Conservation (phyloP, 2,113 vertebrate species). For the Labrus mixtus region DNA sequence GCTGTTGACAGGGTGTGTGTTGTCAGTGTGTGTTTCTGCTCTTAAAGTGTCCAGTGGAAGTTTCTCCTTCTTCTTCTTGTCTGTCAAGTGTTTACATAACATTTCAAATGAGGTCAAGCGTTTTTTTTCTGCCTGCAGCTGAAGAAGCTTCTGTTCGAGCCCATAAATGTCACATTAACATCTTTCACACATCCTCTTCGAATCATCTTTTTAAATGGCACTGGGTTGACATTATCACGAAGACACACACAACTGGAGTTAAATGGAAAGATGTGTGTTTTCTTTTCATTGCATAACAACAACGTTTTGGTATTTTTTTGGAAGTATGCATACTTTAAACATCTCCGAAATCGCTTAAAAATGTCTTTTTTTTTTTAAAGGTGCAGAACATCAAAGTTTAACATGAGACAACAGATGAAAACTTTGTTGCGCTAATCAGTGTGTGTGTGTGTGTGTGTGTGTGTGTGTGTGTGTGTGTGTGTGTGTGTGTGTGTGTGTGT, state of each 20-base stretch:
- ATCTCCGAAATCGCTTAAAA: not conserved
- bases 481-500: too few species aligned
- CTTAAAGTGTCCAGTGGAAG: not conserved
- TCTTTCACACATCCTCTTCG: not conserved
- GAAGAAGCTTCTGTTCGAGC: not conserved
- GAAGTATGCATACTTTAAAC: not conserved
- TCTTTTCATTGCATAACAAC: too few species aligned
- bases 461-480: too few species aligned
- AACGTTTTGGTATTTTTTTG: not conserved
- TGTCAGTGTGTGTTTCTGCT: not conserved
- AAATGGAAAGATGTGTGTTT: too few species aligned
- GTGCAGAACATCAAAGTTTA: not conserved
- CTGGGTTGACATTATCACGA: too few species aligned
- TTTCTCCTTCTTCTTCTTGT: not conserved
- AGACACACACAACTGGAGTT: not conserved
- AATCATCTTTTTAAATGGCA: fast-evolving
- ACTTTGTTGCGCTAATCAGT: not conserved
- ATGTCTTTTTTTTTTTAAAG: not conserved
- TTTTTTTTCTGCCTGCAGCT: not conserved
- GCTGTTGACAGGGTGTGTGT: conserved; percentile 12
- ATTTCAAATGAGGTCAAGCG: conserved; percentile 39
- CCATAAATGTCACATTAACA: not conserved
- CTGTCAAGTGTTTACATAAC: conserved; percentile 37
- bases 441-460: too few species aligned
- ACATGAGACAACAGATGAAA: not conserved